Evolutionary conservation across 2,888 invertebrate species (phyloP), one percentile per base, ranked within the genome.

Genomic region (Scaptomyza caliginosa): DNA sequence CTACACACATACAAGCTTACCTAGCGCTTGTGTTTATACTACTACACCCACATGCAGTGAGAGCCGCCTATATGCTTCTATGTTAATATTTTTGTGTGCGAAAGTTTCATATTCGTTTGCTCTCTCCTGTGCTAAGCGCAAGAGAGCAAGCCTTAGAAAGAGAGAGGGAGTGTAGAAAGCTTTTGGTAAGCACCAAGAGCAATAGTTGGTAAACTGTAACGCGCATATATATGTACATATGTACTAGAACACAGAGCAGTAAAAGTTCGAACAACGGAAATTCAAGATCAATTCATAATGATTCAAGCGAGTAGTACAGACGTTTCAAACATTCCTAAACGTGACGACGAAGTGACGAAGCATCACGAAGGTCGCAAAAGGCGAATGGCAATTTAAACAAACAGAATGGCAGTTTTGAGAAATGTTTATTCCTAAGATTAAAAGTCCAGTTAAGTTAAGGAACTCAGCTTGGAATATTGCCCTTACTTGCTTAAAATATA

Each of bases 21-120:
- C 3, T 24, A 24, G n/a, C n/a, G n/a, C 39, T 11, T 6, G 6
- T 42, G n/a, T 19, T 6, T 21, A 24, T 10, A 10, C n/a, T n/a
- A n/a, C n/a, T n/a, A n/a, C 13, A 32, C 38, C 30, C 24, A 59
- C 24, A 34, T 17, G 7, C 30, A 40, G 6, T 16, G 39, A 45
- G 43, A 24, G 30, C 13, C 56, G 39, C 59, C 65, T 55, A 67
- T 73, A 62, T 72, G 57, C 58, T 67, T 74, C 72, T 77, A 54
- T 80, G 77, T 84, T 68, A 77, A 84, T 80, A 80, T 68, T 80
- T 67, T 65, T 50, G 39, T 64, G 43, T 64, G 52, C 42, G 11
- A 38, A 51, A 38, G 48, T 54, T 59, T 60, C 32, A n/a, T 42
- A 42, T 42, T 62, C 42, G 34, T 52, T 52, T 64, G n/a, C n/a